Evolutionary conservation across 2,888 invertebrate species (phyloP), one percentile per base, ranked within the genome.

Genomic region (Rhamnusium bicolor): DNA sequence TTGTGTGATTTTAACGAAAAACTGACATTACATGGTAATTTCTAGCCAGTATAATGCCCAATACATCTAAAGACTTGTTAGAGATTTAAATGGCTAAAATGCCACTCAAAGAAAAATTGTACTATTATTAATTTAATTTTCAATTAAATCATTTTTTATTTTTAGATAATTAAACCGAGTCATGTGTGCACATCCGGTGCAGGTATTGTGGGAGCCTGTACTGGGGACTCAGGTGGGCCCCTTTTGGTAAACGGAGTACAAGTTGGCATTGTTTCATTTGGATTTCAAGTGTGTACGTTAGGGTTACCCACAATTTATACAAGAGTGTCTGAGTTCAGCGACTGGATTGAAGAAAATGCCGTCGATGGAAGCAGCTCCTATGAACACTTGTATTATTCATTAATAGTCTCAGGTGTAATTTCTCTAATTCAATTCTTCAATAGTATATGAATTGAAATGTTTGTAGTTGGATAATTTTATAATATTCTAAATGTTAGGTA

Each of bases 221-320:
- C 61, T 6, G 81, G 81, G 7, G 81, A 81, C 56, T 78, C 78
- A 0, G 80, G 81, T 7, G 81, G 81, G 0, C 80, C 81, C 12
- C 65, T 81, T 12, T 27, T 80, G 12, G 69, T 79, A 2, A 58
- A 76, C 18, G 73, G 75, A 0, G 40, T 40, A 16, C 79, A 81
- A 75, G 75, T 81, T 0, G 81, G 81, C 1, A 47, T 81, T 8
- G 76, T 74, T 18, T 80, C 81, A 2, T 81, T 81, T 53, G 78
- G 79, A 6, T 67, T 63, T 1, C 7, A 7, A 16, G 51, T 69
- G 32, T 81, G 80, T 46, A 60, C 49, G 4, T 51, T 60, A 0
- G 79, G 77, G 8, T 49, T 62, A 7, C 80, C 81, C 0, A 75
- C 81, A 0, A 80, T 78, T 5, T 80, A 69, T 54, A 79, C 80